Evolutionary conservation across 92 coral and sea anemone species (phyloP).

Genomic region (Siderastrea radians): DNA sequence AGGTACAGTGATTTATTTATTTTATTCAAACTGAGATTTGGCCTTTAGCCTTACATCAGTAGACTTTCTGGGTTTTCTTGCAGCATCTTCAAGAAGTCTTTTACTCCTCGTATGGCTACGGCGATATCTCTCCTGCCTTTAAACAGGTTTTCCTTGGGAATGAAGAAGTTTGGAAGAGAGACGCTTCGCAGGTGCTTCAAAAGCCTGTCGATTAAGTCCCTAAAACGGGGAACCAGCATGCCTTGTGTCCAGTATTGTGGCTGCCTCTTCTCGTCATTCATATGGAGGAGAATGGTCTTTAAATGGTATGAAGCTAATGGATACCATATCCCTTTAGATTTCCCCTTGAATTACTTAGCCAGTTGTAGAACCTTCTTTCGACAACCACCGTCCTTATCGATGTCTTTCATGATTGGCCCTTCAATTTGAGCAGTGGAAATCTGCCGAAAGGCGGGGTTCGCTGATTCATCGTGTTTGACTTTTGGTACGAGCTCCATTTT

Average conservation of each 20-base stretch:
- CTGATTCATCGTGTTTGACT: neutral
- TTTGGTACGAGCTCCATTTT: slow-evolving; percentile 29
- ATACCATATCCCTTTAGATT: slow-evolving; percentile 15
- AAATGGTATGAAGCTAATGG: slow-evolving; percentile 53
- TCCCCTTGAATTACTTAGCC: slow-evolving; percentile 55
- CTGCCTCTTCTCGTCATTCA: too few relatives aligned
- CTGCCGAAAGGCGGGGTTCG: neutral
- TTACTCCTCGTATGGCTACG: neutral
- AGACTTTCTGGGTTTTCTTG: neutral
- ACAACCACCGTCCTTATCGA: slow-evolving; percentile 30
- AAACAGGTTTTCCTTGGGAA: neutral
- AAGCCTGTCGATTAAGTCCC: slow-evolving; percentile 46
- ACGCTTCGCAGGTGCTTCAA: neutral
- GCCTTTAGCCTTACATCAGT: neutral
- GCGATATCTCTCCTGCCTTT: slow-evolving; percentile 13
- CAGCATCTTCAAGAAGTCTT: slow-evolving; percentile 14
- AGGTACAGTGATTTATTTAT: too few relatives aligned
- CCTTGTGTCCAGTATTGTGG: slow-evolving; percentile 36
- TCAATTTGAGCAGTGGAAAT: slow-evolving; percentile 27
- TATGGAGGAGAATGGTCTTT: slow-evolving; percentile 3
- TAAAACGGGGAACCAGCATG: slow-evolving; percentile 42
- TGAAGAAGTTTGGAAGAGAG: neutral
- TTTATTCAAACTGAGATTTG: neutral
- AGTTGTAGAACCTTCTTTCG: slow-evolving; percentile 39
- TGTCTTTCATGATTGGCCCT: slow-evolving; percentile 24